Evolutionary conservation across 2,888 invertebrate species (phyloP).

Genomic region (Pheosia gnoma): DNA sequence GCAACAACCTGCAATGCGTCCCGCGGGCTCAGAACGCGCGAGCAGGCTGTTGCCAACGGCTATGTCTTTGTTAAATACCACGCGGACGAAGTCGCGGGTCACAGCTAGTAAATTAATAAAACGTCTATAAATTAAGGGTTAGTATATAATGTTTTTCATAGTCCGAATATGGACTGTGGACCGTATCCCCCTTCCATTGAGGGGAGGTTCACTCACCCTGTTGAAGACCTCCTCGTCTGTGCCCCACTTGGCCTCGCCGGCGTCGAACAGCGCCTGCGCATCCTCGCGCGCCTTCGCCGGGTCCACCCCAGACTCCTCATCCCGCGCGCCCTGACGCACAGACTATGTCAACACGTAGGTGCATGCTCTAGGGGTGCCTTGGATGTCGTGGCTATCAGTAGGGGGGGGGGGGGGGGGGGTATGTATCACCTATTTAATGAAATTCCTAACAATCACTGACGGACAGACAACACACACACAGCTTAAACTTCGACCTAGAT

Average conservation of each 20-base stretch:
- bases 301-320: slow-evolving; percentile 86
- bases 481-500: too few relatives aligned
- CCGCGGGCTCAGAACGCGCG: too few relatives aligned
- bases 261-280: slow-evolving; percentile 87
- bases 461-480: too few relatives aligned
- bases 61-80: too few relatives aligned
- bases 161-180: not conserved
- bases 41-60: too few relatives aligned
- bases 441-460: too few relatives aligned
- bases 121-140: too few relatives aligned
- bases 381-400: not conserved
- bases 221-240: slow-evolving; percentile 90
- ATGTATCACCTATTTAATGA: too few relatives aligned
- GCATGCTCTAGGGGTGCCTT: not conserved
- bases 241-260: slow-evolving; percentile 89
- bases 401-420: not conserved
- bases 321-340: slow-evolving; percentile 82
- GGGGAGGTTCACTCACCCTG: slow-evolving; percentile 56
- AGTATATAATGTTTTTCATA: not conserved
- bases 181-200: not conserved
- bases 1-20: too few relatives aligned
- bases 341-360: slow-evolving; percentile 52
- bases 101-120: too few relatives aligned
- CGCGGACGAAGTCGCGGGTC: too few relatives aligned
- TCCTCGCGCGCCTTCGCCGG: slow-evolving; percentile 87